Conservation (phyloP, 2,888 invertebrate genomes). For the Leptinotarsa juncta region DNA sequence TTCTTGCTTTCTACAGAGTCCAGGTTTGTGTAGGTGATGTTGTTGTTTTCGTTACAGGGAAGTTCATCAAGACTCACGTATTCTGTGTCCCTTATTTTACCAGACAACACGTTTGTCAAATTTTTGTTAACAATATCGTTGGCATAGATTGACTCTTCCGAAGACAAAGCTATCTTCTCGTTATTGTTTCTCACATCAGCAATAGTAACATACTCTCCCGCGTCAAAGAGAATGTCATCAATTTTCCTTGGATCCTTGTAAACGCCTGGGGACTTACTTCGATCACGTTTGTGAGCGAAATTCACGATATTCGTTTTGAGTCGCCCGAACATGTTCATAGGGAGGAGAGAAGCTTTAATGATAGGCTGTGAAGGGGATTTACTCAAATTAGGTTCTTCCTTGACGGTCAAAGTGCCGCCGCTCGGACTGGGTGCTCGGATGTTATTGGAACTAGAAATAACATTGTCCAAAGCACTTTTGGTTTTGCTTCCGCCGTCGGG, state of each 20-base stretch:
- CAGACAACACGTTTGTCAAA: conserved; percentile 71
- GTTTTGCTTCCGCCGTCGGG: conserved; percentile 37
- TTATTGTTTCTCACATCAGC: conserved; percentile 86
- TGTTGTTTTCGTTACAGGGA: conserved; percentile 66
- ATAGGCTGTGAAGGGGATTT: conserved; percentile 56
- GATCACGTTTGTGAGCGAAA: conserved; percentile 56
- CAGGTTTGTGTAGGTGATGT: conserved; percentile 46
- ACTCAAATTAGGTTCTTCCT: conserved; percentile 45
- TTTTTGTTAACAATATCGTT: conserved; percentile 77
- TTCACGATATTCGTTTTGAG: conserved; percentile 67
- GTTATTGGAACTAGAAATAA: conserved; percentile 42
- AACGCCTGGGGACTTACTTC: conserved; percentile 69
- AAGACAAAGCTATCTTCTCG: conserved; percentile 66
- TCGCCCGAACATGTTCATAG: conserved; percentile 79
- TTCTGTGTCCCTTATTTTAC: conserved; percentile 75
- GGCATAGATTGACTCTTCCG: conserved; percentile 69
- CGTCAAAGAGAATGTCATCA: conserved; percentile 63
- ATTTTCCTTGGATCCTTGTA: conserved; percentile 57
- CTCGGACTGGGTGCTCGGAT: conserved; percentile 62
- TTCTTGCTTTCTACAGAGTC: conserved; percentile 70
- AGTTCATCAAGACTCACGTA: conserved; percentile 86
- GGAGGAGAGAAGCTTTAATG: conserved; percentile 68
- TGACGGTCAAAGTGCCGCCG: conserved; percentile 60
- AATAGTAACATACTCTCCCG: conserved; percentile 88
- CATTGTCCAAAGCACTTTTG: conserved; percentile 34